phyloP scores from a whole-genome alignment of 2,888 invertebrate genomes.

The Erpobdella octoculata region DNA sequence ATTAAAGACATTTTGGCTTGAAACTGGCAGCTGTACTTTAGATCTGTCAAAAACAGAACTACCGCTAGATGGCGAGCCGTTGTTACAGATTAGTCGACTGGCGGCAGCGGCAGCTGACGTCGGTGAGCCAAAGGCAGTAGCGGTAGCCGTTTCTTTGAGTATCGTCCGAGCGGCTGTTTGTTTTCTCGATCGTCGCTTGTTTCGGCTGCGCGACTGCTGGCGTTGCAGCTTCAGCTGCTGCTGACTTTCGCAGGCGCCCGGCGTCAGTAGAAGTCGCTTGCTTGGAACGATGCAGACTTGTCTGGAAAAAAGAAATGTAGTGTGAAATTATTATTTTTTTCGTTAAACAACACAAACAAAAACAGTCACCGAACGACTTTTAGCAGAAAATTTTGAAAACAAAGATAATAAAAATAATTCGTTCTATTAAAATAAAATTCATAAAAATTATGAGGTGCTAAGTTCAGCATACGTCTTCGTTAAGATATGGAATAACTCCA shows the following conservation, averaged over 20 bases:
- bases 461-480: too few relatives aligned
- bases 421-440: neutral
- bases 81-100: neutral
- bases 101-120: neutral
- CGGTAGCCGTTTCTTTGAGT: neutral
- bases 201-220: neutral
- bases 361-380: too few relatives aligned
- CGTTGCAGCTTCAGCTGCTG: neutral
- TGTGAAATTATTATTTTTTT: neutral
- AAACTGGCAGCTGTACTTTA: too few relatives aligned
- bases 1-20: too few relatives aligned
- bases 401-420: neutral
- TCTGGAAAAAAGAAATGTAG: neutral
- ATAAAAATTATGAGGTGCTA: too few relatives aligned
- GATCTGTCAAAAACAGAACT: too few relatives aligned
- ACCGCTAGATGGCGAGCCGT: too few relatives aligned
- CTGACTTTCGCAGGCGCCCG: neutral
- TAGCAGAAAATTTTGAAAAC: neutral
- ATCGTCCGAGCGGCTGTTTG: neutral
- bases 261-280: conserved; percentile 3
- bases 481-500: too few relatives aligned
- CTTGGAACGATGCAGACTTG: conserved; percentile 13
- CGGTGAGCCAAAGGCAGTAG: neutral
- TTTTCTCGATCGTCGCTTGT: neutral
- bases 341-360: too few relatives aligned